Conservation (phyloP, 2,797 vertebrate genomes). For the Gallinago solitaria region DNA sequence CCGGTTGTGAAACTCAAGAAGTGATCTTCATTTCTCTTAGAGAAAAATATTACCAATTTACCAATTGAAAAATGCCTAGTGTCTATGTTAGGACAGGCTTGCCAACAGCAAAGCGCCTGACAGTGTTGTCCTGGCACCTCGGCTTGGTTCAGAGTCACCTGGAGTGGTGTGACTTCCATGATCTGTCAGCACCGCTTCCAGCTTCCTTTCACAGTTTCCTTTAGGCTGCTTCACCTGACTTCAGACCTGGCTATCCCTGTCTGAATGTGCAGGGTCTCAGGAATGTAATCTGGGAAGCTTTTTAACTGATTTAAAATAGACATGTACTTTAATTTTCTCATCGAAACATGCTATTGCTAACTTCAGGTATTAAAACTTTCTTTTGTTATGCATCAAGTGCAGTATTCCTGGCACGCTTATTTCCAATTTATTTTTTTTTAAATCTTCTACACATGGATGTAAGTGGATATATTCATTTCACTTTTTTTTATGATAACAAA, state of each 20-base stretch:
- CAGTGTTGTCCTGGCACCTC: rapidly evolving
- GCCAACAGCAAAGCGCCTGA: background rate
- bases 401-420: background rate
- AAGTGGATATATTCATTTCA: background rate
- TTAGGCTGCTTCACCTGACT: background rate
- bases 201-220: background rate
- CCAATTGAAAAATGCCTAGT: background rate
- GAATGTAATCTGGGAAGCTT: background rate
- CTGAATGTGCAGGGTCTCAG: background rate
- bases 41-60: background rate
- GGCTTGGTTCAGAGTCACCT: background rate
- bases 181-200: background rate
- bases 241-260: rapidly evolving
- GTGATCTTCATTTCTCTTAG: background rate
- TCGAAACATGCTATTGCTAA: background rate
- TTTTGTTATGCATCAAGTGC: background rate
- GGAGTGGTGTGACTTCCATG: background rate
- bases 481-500: background rate
- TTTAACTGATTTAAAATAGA: background rate
- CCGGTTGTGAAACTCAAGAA: background rate
- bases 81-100: background rate
- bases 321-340: background rate
- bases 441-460: background rate
- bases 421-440: background rate
- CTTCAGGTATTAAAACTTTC: background rate